Base-by-base conservation (phyloP, 1,140 invertebrate genomes). In the Lasaia peninsularis region DNA sequence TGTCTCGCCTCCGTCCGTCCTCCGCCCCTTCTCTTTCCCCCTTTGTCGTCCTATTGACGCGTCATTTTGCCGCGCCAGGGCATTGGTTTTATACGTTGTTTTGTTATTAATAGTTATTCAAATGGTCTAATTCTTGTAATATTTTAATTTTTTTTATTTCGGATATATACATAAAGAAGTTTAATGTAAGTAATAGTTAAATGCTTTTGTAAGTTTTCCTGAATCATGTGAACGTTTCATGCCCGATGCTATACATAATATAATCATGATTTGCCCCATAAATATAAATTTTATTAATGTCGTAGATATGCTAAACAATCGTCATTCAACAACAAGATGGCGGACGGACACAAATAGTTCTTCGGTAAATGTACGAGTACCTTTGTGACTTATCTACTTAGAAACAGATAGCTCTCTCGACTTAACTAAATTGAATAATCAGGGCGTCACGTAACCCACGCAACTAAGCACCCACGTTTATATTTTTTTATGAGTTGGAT, bases 251-350 rank as follows among this genome's bases (percentile, higher is more conserved):
- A 7, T 9, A 37, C 5, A 11, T 28, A 28, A 28, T 31, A 28
- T 40, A 48, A 31, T 40, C 24, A 48, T 24, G 35, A 44, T 55
- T 55, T n/a, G 53, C 24, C 35, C 40, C 35, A 28, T 21, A 28
- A n/a, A 16, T 49, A 52, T 37, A 52, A 51, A 21, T 33, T 28
- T 59, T 35, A 59, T 52, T 48, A 49, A 53, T 53, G 48, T 32
- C 56, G 59, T 62, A 62, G 62, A 60, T 68, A 67, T 68, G 70
- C 68, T 63, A 71, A 69, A 73, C 71, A 76, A 83, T 86, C 76
- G 79, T 78, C 78, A 83, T 75, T 78, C 69, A 67, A 76, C 71
- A 71, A 80, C 83, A 86, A 86, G 75, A 86, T 86, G 81, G 81
- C 84, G 80, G 79, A 62, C 71, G 64, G 65, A 78, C 70, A 78